Conservation (phyloP, 2,113 vertebrate species). For the Catharus bicknelli region DNA sequence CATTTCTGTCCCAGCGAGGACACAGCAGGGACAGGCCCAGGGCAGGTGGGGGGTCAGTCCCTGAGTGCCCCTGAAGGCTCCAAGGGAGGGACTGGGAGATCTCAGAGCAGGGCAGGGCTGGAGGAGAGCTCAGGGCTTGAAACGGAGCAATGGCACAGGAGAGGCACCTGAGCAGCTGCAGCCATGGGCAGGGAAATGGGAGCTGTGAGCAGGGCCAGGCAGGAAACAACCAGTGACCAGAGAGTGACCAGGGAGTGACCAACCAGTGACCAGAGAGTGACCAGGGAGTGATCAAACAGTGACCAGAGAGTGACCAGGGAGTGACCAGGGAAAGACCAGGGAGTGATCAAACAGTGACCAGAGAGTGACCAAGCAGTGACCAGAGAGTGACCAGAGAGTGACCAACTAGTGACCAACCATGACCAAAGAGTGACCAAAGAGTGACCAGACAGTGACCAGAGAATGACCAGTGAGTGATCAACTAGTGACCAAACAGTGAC, state of each 20-base stretch:
- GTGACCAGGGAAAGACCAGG: no score
- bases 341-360: no score
- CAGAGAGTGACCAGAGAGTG: fast-evolving
- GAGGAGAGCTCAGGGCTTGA: background rate
- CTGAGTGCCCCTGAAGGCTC: background rate
- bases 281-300: background rate
- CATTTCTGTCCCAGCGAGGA: background rate
- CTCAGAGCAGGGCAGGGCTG: background rate
- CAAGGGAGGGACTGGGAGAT: no score
- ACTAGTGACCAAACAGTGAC: no score
- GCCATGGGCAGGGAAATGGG: background rate
- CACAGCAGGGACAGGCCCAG: background rate
- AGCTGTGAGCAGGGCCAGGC: background rate
- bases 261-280: fast-evolving
- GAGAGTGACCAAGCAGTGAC: fast-evolving
- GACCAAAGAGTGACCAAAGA: no score
- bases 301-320: no score
- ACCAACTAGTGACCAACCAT: no score
- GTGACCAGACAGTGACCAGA: no score
- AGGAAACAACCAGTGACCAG: background rate
- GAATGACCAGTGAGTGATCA: no score
- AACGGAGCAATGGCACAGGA: fast-evolving
- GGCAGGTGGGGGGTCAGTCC: background rate
- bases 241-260: fast-evolving
- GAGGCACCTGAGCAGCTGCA: background rate